Conservation (phyloP, 2,113 vertebrate species). For the Triplophysa rosa region DNA sequence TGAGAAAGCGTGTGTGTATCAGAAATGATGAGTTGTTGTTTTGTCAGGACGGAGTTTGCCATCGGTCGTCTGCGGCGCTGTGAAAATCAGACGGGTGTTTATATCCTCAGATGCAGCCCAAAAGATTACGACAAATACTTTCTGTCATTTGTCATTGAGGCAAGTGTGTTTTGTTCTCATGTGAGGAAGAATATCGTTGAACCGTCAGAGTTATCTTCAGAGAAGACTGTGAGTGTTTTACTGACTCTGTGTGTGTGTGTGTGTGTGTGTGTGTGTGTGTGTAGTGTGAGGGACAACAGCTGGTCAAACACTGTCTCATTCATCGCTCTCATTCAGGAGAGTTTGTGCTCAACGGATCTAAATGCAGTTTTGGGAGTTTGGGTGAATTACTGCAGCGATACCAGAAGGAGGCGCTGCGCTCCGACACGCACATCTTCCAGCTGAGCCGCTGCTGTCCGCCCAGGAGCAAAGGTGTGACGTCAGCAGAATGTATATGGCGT, state of each 20-base stretch:
- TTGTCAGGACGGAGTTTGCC: conserved; percentile 90
- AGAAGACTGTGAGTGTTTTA: no score
- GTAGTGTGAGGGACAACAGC: conserved; percentile 78
- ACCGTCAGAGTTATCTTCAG: not conserved
- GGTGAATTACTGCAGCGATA: conserved; percentile 92
- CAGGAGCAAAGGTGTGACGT: conserved; percentile 80
- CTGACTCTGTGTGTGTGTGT: not conserved
- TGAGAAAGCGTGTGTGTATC: not conserved
- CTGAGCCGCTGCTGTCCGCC: conserved; percentile 92
- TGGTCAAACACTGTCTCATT: conserved; percentile 94
- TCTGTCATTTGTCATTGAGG: conserved; percentile 93
- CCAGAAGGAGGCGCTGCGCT: conserved; percentile 94
- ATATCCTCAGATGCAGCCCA: conserved; percentile 92
- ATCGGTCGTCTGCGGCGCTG: conserved; percentile 85
- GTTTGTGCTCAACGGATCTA: conserved; percentile 88
- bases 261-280: conserved; percentile 5
- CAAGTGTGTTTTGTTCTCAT: conserved; percentile 68
- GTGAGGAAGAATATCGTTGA: conserved; percentile 22
- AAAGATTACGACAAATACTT: conserved; percentile 95
- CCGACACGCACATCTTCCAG: conserved; percentile 93
- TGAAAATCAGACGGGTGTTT: conserved; percentile 88
- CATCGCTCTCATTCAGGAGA: conserved; percentile 83
- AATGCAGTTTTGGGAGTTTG: conserved; percentile 85
- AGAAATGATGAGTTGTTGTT: conserved; percentile 11
- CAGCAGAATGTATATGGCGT: no score